Base-by-base conservation (phyloP, 2,888 invertebrate genomes). In the Holacanthella duospinosa region DNA sequence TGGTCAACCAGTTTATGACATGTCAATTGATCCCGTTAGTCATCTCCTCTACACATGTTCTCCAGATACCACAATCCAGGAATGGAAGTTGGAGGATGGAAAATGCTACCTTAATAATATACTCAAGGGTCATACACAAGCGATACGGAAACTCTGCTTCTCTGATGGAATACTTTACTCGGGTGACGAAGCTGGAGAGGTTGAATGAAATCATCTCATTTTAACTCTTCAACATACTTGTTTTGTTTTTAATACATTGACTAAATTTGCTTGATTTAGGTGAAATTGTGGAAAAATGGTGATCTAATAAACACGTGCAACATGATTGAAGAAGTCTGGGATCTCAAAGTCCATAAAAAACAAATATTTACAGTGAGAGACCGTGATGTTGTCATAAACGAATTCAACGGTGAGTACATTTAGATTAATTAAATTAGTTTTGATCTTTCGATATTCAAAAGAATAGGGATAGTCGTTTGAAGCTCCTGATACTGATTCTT, bases 301-400 rank as follows among this genome's bases (percentile, higher is more conserved):
- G 48, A 48, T 9, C 48, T 48, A 16, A 16, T 48, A 4, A 4
- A 19, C 3, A 57, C 6, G 6, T 59, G 12, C n/a, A 36, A 80
- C 68, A 78, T 83, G 27, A 73, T 83, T 63, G 86, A 86, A 75
- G 85, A 85, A 76, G 81, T 86, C 1, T 84, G 84, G 76, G 84
- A 82, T 73, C 75, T 86, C 66, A 76, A 79, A 59, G 78, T 82
- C n/a, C 25, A 29, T 25, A 75, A 77, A 43, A 81, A 82, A 43
- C 77, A 78, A 60, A 74, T 86, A 64, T 84, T 82, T 73, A 83
- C 85, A 36, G 83, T 81, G 2, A 78, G 85, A 60, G 84, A 85
- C 75, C 75, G 82, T 16, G 83, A 85, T 73, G 79, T 85, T 1
- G 80, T 82, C 2, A 78, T 83, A 25, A 59, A 44, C 44, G 59